Evolutionary conservation across 1,140 invertebrate species (phyloP), one percentile per base, ranked within the genome.

Genomic region (Nautilus pompilius): DNA sequence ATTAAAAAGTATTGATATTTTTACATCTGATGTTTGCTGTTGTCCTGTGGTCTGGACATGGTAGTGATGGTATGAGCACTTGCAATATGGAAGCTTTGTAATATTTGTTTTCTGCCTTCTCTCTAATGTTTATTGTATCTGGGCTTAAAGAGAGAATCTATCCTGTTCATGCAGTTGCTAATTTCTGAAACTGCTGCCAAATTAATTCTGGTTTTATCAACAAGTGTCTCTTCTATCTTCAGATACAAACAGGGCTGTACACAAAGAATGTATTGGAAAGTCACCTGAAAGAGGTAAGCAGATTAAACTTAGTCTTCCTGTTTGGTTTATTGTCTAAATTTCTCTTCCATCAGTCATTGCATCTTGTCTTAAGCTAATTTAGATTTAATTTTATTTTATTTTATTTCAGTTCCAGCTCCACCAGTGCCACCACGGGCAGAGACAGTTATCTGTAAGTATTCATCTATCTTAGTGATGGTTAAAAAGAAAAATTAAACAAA

Each of bases 261-360:
- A 81, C 66, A 81, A 81, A 67, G 80, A 80, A 69, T 81, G 80
- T 66, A 79, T 81, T 36, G 72, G 73, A n/a, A 80, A 80, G 63
- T 55, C 67, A 28, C 58, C 60, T 36, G 61, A 63, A 53, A 58
- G 57, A 61, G 67, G 71, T 74, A 63, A 70, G 61, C 51, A 45
- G n/a, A n/a, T n/a, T n/a, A n/a, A n/a, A n/a, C n/a, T n/a, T n/a
- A n/a, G n/a, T n/a, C n/a, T n/a, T n/a, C n/a, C n/a, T n/a, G n/a
- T n/a, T n/a, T n/a, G n/a, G n/a, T n/a, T n/a, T n/a, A 45, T 48
- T 20, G 2, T 17, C 4, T 36, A 10, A 51, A 56, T 57, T 30
- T 26, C 20, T 13, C 32, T 36, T 4, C 3, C 5, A 46, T 8
- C 2, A 59, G 17, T 59, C 33, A 5, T 0, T 15, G 17, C 2